Base-by-base conservation (phyloP, 2,888 invertebrate species). In the Chrysodeixis includens region DNA sequence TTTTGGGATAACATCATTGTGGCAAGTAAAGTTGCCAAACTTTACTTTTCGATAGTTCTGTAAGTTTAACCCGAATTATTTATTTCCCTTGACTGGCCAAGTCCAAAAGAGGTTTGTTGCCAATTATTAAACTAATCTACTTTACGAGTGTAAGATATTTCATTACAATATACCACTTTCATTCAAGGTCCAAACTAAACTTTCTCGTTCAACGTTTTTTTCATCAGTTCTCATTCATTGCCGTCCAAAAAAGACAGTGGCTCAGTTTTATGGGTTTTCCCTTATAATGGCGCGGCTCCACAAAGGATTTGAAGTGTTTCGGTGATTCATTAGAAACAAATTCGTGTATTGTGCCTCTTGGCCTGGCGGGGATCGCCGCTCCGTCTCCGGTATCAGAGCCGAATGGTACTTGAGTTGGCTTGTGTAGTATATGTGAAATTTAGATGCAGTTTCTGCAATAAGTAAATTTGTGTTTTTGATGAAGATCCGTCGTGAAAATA, bases 271-370 rank as follows among this genome's bases (percentile, higher is more conserved):
- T 76, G 64, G 55, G 1, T 22, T 35, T 65, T 61, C 59, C 53
- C 63, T 20, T n/a, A 30, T 60, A 46, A 58, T 53, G 69, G 64
- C 71, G 75, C 63, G 22, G 40, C n/a, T 53, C 22, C 6, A 72
- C 75, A 81, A 81, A 80, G 67, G 35, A 10, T 12, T 8, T 66
- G 57, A 71, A 89, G 88, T 88, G 90, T 89, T 86, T 60, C 75
- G 40, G 68, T 76, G 74, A 83, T 87, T 88, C 88, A 90, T 92
- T 90, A 90, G 83, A 86, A 90, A 88, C 90, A 83, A 90, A 91
- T 91, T 90, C 84, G 72, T 82, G 76, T 76, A 86, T 90, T 90
- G 88, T 91, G 76, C 62, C 40, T 66, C 71, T 72, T 69, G 44
- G 75, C 67, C 1, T 44, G 20, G 4, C 46, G 18, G 26, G 49